Evolutionary conservation across 2,113 vertebrate species (phyloP), one percentile per base, ranked within the genome.

Genomic region (Labeo catla): DNA sequence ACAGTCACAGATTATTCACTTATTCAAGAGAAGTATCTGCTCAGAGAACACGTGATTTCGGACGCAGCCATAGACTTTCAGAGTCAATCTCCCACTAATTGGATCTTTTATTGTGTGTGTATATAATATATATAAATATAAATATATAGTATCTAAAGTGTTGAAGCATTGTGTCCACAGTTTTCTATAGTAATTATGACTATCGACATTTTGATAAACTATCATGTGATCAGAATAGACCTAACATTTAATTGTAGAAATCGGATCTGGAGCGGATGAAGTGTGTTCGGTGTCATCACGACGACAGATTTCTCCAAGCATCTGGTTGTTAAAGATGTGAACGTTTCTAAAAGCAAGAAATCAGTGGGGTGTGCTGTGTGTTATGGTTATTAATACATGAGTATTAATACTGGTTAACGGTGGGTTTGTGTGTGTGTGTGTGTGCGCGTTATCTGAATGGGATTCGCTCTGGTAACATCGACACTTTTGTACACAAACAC

Each of bases 101-200:
- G 90, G 80, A 93, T 91, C 88, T 93, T 86, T 91, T 89, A 90
- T 86, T 95, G 94, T 94, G 39, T 81, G 28, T 47, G 16, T 47
- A 19, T 43, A 80, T 2, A n/a, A 16, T n/a, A 59, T 57, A 79
- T 79, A 43, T 79, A 45, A 28, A 77, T 54, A 95, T 87, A 94
- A 28, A 28, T 28, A 28, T 28, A 28, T 94, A 95, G 91, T 91
- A 92, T 93, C 91, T 88, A 89, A 88, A 90, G 91, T 91, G 92
- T 91, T 86, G 83, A 89, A 92, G 74, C 81, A 90, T 90, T 87
- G 88, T 88, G 90, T 92, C 90, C 87, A 91, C 92, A 87, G 91
- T 94, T 95, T 94, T 95, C 91, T 94, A 94, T 91, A 91, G 91
- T 91, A 91, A 92, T 90, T 88, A 92, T 93, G 91, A 93, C 87